Percentiles rank a stretch among this genome's conserved stretches.
phyloP scores from a whole-genome alignment of 2,888 invertebrate genomes.

The Emmelina monodactyla region DNA sequence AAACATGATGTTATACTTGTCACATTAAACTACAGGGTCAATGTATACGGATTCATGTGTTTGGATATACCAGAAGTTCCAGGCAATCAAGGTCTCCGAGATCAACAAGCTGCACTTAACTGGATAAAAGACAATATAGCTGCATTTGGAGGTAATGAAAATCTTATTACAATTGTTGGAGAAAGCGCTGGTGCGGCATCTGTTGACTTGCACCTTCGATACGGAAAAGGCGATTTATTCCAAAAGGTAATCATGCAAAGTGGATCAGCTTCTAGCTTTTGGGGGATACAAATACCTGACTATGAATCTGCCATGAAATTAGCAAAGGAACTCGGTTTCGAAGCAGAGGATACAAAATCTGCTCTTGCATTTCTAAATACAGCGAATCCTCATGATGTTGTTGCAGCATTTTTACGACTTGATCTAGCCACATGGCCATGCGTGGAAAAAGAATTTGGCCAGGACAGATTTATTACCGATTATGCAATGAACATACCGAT shows the following conservation, averaged over 20 bases:
- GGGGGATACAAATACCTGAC: slow-evolving; percentile 21
- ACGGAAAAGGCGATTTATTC: slow-evolving; percentile 23
- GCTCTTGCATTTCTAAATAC: slow-evolving; percentile 25
- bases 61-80: slow-evolving; percentile 26
- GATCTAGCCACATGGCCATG: slow-evolving; percentile 26
- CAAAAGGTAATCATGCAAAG: slow-evolving; percentile 30
- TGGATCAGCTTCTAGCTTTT: slow-evolving; percentile 22
- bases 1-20: slow-evolving; percentile 31
- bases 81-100: slow-evolving; percentile 38
- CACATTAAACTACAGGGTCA: slow-evolving; percentile 28
- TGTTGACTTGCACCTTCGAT: slow-evolving; percentile 30
- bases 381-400: slow-evolving; percentile 20
- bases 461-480: slow-evolving; percentile 26
- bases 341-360: slow-evolving; percentile 18
- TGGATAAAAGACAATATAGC: slow-evolving; percentile 34
- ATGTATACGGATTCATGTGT: slow-evolving; percentile 38
- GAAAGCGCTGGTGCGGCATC: slow-evolving; percentile 29
- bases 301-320: slow-evolving; percentile 23
- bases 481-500: slow-evolving; percentile 23
- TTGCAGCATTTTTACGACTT: slow-evolving; percentile 19
- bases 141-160: slow-evolving; percentile 31
- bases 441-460: slow-evolving; percentile 27
- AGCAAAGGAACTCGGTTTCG: slow-evolving; percentile 22
- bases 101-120: slow-evolving; percentile 28
- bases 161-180: slow-evolving; percentile 30